These are phyloP conservation scores for Paragorgia papillata DNA, from an alignment of 92 coral and sea anemone genomes.

Conservation along the genomic window DNA sequence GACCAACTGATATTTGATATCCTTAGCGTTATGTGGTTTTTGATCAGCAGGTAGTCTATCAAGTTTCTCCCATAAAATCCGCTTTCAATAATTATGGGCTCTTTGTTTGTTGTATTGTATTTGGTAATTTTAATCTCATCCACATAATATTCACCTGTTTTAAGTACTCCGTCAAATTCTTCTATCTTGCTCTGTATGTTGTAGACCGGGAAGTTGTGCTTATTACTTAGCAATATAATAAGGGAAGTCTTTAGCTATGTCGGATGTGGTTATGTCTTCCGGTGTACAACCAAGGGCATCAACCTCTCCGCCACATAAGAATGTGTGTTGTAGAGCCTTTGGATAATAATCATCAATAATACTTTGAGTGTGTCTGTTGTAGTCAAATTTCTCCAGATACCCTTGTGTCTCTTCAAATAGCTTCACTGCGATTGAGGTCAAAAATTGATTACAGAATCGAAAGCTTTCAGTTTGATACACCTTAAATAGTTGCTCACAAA, in stretches of 20 bases:
- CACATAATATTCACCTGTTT: conserved; percentile 32
- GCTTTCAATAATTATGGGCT: neutral
- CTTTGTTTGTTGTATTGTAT: neutral
- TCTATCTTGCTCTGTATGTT: conserved; percentile 21
- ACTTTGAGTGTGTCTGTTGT: neutral
- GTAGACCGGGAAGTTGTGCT: neutral
- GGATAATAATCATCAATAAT: conserved; percentile 18
- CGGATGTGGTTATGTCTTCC: neutral
- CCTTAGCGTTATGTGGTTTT: neutral
- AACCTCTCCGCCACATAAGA: conserved; percentile 6
- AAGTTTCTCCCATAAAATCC: conserved; percentile 26
- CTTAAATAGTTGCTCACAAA: neutral
- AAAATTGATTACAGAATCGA: neutral
- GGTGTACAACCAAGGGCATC: neutral
- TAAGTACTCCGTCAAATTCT: conserved; percentile 7
- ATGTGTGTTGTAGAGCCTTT: conserved; percentile 11
- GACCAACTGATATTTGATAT: conserved; percentile 23
- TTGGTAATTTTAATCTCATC: conserved; percentile 10
- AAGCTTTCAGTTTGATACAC: neutral
- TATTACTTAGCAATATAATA: neutral
- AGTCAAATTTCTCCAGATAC: neutral
- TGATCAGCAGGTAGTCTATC: neutral
- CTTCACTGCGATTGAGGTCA: neutral
- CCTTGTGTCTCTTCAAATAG: conserved; percentile 11
- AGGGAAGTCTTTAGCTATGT: conserved; percentile 36